phyloP scores from a whole-genome alignment of 2,888 invertebrate genomes.

The Boloria euphrosyne region DNA sequence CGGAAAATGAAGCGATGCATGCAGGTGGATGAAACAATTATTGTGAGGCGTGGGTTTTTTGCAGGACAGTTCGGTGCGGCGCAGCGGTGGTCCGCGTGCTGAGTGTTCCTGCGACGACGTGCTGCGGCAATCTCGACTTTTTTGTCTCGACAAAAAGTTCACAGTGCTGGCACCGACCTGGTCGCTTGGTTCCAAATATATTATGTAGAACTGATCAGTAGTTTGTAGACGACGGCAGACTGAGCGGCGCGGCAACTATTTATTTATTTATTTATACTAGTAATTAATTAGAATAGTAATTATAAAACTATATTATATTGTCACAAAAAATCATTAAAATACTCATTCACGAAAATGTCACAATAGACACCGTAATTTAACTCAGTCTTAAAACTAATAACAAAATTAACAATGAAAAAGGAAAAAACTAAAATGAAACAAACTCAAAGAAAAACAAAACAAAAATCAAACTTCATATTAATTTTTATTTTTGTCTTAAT shows the following conservation, averaged over 20 bases:
- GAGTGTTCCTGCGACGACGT: not conserved
- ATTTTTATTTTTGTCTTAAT: no score
- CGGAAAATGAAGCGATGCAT: conserved; percentile 9
- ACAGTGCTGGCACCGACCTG: not conserved
- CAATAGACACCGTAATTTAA: no score
- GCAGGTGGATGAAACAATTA: conserved; percentile 30
- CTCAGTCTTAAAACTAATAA: no score
- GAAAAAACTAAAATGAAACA: no score
- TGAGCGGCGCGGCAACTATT: conserved; percentile 9
- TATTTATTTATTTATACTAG: no score
- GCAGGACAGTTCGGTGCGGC: conserved; percentile 21
- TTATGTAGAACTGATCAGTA: conserved; percentile 1
- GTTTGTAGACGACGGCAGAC: conserved; percentile 10
- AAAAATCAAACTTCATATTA: no score
- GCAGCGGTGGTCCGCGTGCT: conserved; percentile 34
- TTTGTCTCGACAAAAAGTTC: not conserved
- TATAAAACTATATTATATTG: no score
- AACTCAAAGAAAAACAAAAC: no score
- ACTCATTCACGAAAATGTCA: no score
- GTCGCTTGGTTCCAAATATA: conserved; percentile 3
- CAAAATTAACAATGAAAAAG: no score
- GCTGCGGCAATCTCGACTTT: conserved; percentile 2
- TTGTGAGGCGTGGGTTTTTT: conserved; percentile 30
- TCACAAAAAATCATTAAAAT: no score
- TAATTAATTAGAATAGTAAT: no score